Base-by-base conservation (phyloP, 2,113 vertebrate species). In the Ornithorhynchus anatinus region DNA sequence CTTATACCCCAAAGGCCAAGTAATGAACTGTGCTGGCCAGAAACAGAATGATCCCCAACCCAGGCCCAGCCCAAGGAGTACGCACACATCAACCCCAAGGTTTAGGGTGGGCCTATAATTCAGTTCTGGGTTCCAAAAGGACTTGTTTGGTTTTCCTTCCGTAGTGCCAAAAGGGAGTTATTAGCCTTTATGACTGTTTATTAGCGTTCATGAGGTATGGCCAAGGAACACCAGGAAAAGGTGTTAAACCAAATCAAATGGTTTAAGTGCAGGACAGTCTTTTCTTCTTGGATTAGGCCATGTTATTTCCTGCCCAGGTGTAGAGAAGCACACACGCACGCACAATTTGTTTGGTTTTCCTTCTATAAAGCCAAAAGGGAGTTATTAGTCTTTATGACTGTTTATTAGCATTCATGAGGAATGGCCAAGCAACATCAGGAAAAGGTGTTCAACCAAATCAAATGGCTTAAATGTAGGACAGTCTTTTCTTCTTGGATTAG, bases 221-320 rank as follows among this genome's bases (percentile, higher is more conserved):
- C 70, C 68, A 80, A 75, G 70, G 38, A 73, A 84, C 75, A 76
- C 81, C 82, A 87, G 85, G 67, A 87, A 67, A 85, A 85, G 79
- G 72, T 80, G 86, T 84, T 75, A 70, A 86, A 73, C 67, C 69
- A 82, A 75, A 75, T 70, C 54, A 54, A 64, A 68, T 68, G 75
- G 73, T 82, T 85, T 78, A 76, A 66, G 75, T 77, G 77, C 64
- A 42, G 58, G 60, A 77, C 48, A 54, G 36, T n/a, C n/a, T n/a
- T n/a, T n/a, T n/a, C n/a, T n/a, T n/a, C n/a, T n/a, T n/a, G n/a
- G n/a, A n/a, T n/a, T n/a, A n/a, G n/a, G n/a, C n/a, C n/a, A n/a
- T n/a, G n/a, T n/a, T n/a, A n/a, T n/a, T n/a, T n/a, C n/a, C n/a
- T n/a, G n/a, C n/a, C n/a, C n/a, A n/a, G n/a, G n/a, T n/a, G n/a